Percentiles rank a stretch among this genome's conserved stretches.
Conservation (phyloP, 1,140 invertebrate species). For the Calephelis virginiensis region DNA sequence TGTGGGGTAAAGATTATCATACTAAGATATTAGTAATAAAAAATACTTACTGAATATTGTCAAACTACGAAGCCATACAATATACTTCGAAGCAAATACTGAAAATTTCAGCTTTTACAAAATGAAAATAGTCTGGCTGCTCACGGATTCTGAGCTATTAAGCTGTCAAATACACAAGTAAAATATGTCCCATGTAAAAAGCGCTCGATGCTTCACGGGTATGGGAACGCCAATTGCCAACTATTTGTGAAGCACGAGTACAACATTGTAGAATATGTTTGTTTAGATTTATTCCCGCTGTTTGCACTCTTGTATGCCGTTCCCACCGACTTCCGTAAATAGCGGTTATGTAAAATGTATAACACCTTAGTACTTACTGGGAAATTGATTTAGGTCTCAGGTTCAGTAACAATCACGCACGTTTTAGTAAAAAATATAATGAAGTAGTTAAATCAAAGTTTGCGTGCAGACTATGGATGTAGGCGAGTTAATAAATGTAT, state of each 20-base stretch:
- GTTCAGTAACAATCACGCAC: not conserved
- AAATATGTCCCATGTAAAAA: constrained; percentile 5
- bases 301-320: constrained; percentile 27
- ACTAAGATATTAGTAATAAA: too few relatives aligned
- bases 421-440: too few relatives aligned
- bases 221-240: constrained; percentile 26
- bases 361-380: constrained; percentile 14
- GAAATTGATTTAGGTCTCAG: constrained; percentile 9
- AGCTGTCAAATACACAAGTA: not conserved
- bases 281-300: constrained; percentile 28
- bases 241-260: constrained; percentile 11
- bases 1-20: too few relatives aligned
- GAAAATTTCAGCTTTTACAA: too few relatives aligned
- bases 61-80: too few relatives aligned
- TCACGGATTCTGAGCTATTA: too few relatives aligned
- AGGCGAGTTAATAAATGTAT: too few relatives aligned
- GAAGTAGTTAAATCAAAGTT: too few relatives aligned
- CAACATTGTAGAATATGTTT: constrained; percentile 31
- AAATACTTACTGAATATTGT: too few relatives aligned
- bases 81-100: too few relatives aligned
- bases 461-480: too few relatives aligned
- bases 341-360: constrained; percentile 27
- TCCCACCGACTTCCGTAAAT: constrained; percentile 26
- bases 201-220: not conserved
- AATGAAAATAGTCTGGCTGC: too few relatives aligned